Evolutionary conservation across 2,888 invertebrate genomes (phyloP).

Genomic region (Pilophorus perplexus): DNA sequence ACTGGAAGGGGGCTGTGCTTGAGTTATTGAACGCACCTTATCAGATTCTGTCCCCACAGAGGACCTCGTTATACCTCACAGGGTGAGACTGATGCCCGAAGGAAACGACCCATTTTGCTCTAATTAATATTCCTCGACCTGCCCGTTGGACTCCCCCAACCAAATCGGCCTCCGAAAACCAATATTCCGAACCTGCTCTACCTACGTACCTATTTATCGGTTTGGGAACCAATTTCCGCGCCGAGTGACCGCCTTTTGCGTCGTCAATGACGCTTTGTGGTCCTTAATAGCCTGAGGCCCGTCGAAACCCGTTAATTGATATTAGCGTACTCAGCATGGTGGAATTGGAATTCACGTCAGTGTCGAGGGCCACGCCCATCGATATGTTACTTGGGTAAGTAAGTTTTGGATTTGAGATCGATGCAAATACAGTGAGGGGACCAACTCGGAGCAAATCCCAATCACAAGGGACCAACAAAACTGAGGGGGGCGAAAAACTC

Average conservation of each 20-base stretch:
- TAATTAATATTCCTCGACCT: neutral
- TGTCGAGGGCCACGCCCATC: too few species aligned
- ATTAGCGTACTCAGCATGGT: too few species aligned
- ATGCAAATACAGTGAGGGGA: too few species aligned
- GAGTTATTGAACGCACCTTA: neutral
- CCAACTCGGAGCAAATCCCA: too few species aligned
- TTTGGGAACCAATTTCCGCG: neutral
- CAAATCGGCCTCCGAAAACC: neutral
- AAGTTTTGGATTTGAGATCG: too few species aligned
- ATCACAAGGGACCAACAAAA: too few species aligned
- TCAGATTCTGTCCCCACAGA: neutral
- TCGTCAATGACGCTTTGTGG: neutral
- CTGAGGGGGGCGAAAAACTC: too few species aligned
- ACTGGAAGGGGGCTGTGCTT: neutral
- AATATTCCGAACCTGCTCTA: neutral
- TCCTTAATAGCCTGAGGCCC: too few species aligned
- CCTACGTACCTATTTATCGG: neutral
- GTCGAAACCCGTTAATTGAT: too few species aligned
- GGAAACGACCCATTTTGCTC: neutral
- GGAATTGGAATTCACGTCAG: too few species aligned
- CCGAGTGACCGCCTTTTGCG: neutral
- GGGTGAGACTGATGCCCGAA: neutral
- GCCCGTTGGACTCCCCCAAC: neutral
- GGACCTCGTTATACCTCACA: neutral
- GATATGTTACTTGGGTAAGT: too few species aligned